Percentiles rank a stretch among this genome's conserved stretches.
These are phyloP conservation scores for Phylloscopus whistleri DNA, from an alignment of 2,113 vertebrate genomes.

Conservation along the genomic window DNA sequence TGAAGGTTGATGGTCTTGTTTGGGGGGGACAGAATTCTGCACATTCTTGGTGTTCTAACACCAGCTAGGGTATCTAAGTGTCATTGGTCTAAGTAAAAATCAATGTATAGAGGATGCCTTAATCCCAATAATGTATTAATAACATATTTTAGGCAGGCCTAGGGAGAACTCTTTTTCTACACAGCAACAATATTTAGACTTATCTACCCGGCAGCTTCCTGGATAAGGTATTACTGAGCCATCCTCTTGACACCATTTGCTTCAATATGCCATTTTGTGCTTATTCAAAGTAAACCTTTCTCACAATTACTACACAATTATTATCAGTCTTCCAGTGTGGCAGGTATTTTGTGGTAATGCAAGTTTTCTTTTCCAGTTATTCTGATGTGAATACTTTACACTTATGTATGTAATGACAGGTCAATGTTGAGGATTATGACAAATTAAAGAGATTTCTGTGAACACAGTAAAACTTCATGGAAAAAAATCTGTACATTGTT, in stretches of 20 bases:
- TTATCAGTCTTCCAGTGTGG: neutral
- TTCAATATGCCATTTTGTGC: neutral
- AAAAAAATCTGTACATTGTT: neutral
- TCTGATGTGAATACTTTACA: neutral
- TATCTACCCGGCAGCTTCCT: neutral
- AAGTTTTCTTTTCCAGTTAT: neutral
- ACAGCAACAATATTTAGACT: neutral
- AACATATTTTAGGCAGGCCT: neutral
- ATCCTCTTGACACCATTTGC: neutral
- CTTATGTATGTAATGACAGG: neutral
- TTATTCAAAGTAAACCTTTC: neutral
- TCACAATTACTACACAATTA: neutral
- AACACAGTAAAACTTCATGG: neutral
- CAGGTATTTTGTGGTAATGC: neutral
- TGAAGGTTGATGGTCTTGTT: neutral
- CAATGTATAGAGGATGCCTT: neutral
- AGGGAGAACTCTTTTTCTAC: neutral
- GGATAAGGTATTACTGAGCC: neutral
- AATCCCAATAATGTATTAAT: neutral
- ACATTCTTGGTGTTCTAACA: neutral
- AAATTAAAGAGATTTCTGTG: neutral
- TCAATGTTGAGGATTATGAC: neutral
- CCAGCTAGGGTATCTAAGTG: neutral
- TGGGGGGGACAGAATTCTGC: accelerated
- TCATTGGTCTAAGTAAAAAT: neutral